A percentile compares a stretch with the other conserved stretches of the same genome.
Evolutionary conservation across 2,888 invertebrate species (phyloP).

Genomic region (Patella ulyssiponensis): DNA sequence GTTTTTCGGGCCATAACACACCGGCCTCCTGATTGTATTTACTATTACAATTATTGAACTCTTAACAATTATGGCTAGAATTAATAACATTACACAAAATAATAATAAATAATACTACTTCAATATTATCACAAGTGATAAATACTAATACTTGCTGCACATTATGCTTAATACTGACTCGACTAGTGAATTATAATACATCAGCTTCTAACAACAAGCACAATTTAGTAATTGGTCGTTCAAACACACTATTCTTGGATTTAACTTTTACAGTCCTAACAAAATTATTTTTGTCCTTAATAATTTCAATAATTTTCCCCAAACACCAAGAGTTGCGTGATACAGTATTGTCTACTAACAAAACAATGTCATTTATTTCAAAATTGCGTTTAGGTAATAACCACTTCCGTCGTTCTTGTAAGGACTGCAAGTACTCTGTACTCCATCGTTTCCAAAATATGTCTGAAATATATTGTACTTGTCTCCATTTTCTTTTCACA

Average conservation of each 20-base stretch:
- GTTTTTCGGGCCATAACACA: no score
- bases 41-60: no score
- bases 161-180: no score
- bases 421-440: slow-evolving; percentile 23
- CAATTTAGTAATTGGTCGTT: slow-evolving; percentile 19
- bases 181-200: background rate
- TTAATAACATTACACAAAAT: no score
- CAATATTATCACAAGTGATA: no score
- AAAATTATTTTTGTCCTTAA: slow-evolving; percentile 10
- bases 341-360: slow-evolving; percentile 16
- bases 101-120: no score
- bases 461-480: slow-evolving; percentile 39
- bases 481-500: slow-evolving; percentile 29
- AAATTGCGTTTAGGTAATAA: background rate
- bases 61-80: no score
- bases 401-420: slow-evolving; percentile 35
- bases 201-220: slow-evolving; percentile 16
- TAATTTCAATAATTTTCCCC: slow-evolving; percentile 3
- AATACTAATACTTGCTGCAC: no score
- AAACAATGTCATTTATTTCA: slow-evolving; percentile 15
- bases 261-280: slow-evolving; percentile 18
- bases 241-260: slow-evolving; percentile 4
- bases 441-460: slow-evolving; percentile 37
- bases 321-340: slow-evolving; percentile 20
- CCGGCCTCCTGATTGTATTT: no score